Conservation (phyloP, 2,113 vertebrate genomes). For the Pheucticus melanocephalus region DNA sequence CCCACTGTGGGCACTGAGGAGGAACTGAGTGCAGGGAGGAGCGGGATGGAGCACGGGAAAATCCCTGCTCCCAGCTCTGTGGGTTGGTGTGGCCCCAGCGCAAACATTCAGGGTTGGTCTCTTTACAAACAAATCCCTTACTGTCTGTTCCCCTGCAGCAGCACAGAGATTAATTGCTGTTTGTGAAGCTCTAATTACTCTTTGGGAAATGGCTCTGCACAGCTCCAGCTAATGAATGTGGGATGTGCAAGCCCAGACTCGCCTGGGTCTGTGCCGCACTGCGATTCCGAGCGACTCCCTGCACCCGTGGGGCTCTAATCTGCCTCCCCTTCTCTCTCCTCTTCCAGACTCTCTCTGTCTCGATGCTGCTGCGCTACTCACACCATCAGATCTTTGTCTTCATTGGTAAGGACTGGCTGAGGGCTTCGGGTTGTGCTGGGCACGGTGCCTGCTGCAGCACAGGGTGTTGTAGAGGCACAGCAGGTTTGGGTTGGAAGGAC, state of each 20-base stretch:
- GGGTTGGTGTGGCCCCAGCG: background rate
- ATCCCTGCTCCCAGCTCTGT: background rate
- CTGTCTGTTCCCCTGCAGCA: background rate
- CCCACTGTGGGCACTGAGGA: background rate
- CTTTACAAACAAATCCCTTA: background rate
- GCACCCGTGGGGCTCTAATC: background rate
- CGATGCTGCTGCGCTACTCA: slow-evolving; percentile 94
- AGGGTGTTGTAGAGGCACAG: accelerated
- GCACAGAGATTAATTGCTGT: background rate
- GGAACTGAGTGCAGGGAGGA: background rate
- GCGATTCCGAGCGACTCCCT: background rate
- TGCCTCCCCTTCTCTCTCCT: background rate
- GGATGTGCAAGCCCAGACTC: background rate
- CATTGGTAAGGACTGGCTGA: slow-evolving; percentile 81
- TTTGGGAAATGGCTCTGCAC: background rate
- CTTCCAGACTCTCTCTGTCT: slow-evolving; percentile 90
- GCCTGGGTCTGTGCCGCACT: background rate
- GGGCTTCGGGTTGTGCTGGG: background rate
- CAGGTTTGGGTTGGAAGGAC: background rate
- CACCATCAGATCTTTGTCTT: slow-evolving; percentile 99
- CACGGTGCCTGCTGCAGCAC: background rate
- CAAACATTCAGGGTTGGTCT: background rate
- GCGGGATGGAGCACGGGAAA: accelerated
- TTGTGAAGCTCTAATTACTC: background rate
- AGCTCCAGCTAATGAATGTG: background rate